phyloP scores from a whole-genome alignment of 2,888 invertebrate genomes.

The Herminia tarsipennalis region DNA sequence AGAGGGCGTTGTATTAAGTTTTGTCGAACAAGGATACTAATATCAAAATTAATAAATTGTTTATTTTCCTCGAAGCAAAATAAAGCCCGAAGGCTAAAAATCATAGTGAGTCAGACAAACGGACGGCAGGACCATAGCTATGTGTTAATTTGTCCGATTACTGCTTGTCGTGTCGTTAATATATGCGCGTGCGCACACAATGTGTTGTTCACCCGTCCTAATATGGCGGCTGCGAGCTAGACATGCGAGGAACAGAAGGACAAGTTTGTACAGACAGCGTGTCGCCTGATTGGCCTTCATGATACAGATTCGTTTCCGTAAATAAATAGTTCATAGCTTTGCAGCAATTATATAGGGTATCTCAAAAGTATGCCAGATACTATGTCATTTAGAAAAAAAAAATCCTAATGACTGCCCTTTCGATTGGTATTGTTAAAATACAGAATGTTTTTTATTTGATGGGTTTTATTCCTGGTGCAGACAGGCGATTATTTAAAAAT shows the following conservation, averaged over 20 bases:
- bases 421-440: too few relatives aligned
- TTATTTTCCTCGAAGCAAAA: constrained; percentile 31
- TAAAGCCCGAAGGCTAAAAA: constrained; percentile 42
- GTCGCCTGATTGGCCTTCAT: not conserved
- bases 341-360: too few relatives aligned
- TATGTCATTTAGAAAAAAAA: too few relatives aligned
- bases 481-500: too few relatives aligned
- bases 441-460: too few relatives aligned
- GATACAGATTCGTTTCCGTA: too few relatives aligned
- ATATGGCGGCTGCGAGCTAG: constrained; percentile 31
- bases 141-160: constrained; percentile 68
- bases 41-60: constrained; percentile 7
- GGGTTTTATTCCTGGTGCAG: too few relatives aligned
- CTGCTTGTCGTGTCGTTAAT: constrained; percentile 38
- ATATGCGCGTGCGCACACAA: constrained; percentile 47
- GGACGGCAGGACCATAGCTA: constrained; percentile 52
- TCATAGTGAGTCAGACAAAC: constrained; percentile 54
- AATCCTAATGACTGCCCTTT: too few relatives aligned
- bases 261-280: constrained; percentile 6
- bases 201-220: constrained; percentile 43
- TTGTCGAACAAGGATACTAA: constrained; percentile 13
- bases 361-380: too few relatives aligned
- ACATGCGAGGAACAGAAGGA: constrained; percentile 22
- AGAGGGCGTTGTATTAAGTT: constrained; percentile 28
- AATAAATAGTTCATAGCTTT: too few relatives aligned